phyloP scores from a whole-genome alignment of 2,797 vertebrate species.

The Rhynchotus rufescens region DNA sequence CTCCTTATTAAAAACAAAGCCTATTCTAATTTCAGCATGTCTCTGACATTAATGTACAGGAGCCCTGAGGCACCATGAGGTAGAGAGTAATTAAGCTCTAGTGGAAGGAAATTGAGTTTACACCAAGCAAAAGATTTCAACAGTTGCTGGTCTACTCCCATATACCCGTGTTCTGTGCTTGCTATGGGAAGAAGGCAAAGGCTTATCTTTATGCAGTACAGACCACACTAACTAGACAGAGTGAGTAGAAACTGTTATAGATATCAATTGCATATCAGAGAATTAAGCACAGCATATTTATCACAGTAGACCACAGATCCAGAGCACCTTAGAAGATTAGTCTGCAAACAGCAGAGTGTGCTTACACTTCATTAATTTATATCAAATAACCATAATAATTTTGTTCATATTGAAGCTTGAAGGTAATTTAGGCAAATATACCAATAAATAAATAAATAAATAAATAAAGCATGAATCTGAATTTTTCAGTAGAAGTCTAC shows the following conservation, averaged over 20 bases:
- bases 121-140: neutral
- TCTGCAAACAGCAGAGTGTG: neutral
- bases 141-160: neutral
- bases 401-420: neutral
- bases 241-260: neutral
- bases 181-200: neutral
- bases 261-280: neutral
- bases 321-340: neutral
- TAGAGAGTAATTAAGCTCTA: slow-evolving; percentile 15
- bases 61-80: slow-evolving; percentile 40
- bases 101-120: neutral
- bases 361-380: neutral
- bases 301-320: neutral
- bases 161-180: neutral
- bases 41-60: slow-evolving; percentile 8
- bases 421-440: neutral
- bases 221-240: neutral
- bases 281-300: neutral
- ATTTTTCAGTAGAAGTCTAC: neutral
- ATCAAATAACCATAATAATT: neutral
- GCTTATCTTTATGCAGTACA: neutral
- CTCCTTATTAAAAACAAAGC: slow-evolving; percentile 48
- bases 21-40: slow-evolving; percentile 55
- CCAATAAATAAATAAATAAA: neutral
- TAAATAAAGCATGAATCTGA: neutral